Evolutionary conservation across 1,140 invertebrate genomes (phyloP), one percentile per base, ranked within the genome.

Genomic region (Listronotus bonariensis): DNA sequence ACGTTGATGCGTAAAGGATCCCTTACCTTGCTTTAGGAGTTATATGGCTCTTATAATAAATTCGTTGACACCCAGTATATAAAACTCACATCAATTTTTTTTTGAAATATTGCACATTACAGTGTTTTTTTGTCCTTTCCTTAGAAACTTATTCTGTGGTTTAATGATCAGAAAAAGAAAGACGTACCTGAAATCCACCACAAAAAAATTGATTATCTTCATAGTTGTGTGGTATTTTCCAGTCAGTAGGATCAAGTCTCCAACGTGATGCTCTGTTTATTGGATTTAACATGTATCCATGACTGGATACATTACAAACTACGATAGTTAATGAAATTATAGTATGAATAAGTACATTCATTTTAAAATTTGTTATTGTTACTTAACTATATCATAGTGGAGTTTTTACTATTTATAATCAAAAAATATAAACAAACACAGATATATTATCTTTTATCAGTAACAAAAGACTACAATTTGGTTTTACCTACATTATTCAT

Each of bases 221-320:
- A 41, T 82, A 88, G 75, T 90, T 87, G 1, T 68, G 63, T 0
- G 83, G 82, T 18, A 75, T 72, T 15, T 66, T 45, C n/a, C 65
- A 68, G 3, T 85, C 85, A 0, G 79, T 69, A 41, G 79, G 79
- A 26, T 87, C 83, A 53, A 80, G 80, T 54, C 88, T 82, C 88
- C 88, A 91, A 40, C 87, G 79, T 26, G 85, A 83, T 62, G 85
- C 84, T 60, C 90, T 82, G 54, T 86, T 84, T 6, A 87, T 83
- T 0, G 90, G 90, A 65, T 87, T 83, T 64, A 89, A 75, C 72
- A 92, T 77, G 78, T 87, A 85, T 9, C 89, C 90, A 79, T 92
- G 90, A 9, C 82, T 84, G 43, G 67, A 59, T 41, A 80, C 78
- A 58, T 54, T 48, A 14, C 7, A 11, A 34, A 57, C 8, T 10